Conservation (phyloP, 2,113 vertebrate genomes). For the Tragelaphus scriptus region DNA sequence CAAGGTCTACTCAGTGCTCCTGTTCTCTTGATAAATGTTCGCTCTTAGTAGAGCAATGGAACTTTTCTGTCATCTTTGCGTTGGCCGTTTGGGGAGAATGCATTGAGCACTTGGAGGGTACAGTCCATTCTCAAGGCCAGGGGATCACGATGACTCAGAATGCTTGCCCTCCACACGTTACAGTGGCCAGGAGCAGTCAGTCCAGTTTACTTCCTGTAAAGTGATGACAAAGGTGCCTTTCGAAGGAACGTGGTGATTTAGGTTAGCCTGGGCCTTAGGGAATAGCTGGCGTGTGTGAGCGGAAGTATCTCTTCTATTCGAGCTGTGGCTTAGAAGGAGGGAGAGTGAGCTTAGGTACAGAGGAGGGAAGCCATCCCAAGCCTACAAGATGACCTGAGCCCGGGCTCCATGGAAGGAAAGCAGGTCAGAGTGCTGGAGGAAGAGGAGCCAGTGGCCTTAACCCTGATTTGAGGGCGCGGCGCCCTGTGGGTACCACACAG, state of each 20-base stretch:
- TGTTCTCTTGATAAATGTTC: neutral
- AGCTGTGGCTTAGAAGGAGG: neutral
- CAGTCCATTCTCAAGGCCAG: neutral
- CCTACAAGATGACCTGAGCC: neutral
- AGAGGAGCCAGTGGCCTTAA: neutral
- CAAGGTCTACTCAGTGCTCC: neutral
- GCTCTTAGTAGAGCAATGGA: neutral
- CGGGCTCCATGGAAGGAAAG: neutral
- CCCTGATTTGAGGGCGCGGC: neutral
- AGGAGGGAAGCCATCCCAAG: neutral
- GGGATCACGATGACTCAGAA: neutral
- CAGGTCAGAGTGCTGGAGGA: neutral
- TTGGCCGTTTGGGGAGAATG: neutral
- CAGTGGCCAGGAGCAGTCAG: neutral
- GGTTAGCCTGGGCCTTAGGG: neutral
- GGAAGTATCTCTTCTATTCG: neutral
- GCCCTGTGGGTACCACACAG: rapidly evolving
- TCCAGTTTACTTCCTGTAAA: neutral
- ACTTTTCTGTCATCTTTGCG: neutral
- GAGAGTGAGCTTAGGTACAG: neutral
- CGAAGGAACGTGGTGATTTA: neutral
- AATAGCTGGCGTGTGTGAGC: neutral
- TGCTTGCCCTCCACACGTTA: neutral
- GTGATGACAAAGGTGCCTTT: neutral
- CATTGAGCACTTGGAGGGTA: neutral